Evolutionary conservation across 1,140 invertebrate genomes (phyloP).

Genomic region (Metaphire vulgaris): DNA sequence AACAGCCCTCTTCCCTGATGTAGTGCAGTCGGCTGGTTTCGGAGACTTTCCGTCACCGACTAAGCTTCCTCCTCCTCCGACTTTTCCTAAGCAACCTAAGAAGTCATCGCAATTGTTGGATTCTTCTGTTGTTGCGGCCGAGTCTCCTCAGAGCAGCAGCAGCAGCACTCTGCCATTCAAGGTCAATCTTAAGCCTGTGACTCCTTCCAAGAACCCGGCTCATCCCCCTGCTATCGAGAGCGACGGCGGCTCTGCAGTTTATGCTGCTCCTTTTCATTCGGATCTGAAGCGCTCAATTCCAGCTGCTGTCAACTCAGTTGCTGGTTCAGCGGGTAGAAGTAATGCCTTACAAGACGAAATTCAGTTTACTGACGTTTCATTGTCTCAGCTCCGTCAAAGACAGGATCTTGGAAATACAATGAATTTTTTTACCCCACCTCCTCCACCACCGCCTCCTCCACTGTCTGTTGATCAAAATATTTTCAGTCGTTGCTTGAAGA

Average conservation of each 20-base stretch:
- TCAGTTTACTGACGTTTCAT: no score
- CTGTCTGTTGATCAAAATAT: not conserved
- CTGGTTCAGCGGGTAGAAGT: no score
- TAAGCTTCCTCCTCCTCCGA: not conserved
- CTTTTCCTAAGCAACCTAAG: not conserved
- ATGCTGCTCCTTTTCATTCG: not conserved
- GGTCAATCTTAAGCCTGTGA: not conserved
- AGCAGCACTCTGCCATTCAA: not conserved
- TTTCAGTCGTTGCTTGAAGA: no score
- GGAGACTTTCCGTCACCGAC: not conserved
- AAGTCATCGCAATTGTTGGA: no score
- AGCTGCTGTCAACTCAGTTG: not conserved
- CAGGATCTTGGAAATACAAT: no score
- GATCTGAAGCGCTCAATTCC: not conserved
- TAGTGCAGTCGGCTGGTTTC: not conserved
- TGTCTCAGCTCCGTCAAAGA: no score
- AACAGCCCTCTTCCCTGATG: not conserved
- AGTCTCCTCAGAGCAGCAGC: not conserved
- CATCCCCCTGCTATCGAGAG: not conserved
- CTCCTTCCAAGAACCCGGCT: not conserved
- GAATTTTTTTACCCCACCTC: no score
- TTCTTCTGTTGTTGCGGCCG: not conserved
- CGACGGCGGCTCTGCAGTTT: not conserved
- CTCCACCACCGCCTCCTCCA: not conserved
- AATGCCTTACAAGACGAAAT: no score